These are phyloP conservation scores for Pholis gunnellus DNA, from an alignment of 2,113 vertebrate species.

Conservation along the genomic window DNA sequence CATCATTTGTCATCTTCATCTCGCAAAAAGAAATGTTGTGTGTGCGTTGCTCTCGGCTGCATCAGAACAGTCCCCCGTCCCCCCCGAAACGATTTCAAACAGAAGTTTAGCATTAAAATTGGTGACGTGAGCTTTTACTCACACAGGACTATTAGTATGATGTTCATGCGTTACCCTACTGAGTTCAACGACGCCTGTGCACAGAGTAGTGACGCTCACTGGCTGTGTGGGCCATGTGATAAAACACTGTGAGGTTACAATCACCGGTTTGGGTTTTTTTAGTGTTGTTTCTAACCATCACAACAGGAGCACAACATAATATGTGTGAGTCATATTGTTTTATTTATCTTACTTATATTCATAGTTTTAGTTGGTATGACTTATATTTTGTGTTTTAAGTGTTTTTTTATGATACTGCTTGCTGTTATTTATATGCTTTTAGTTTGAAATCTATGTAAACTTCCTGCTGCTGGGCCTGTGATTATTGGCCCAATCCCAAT, in stretches of 20 bases:
- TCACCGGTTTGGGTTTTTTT: neutral
- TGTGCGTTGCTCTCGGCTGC: constrained; percentile 1
- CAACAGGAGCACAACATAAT: neutral
- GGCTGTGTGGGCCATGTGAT: neutral
- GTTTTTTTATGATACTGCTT: too few species aligned
- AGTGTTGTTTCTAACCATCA: neutral
- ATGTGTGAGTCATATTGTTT: neutral
- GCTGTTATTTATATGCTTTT: neutral
- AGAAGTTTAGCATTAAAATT: constrained; percentile 30
- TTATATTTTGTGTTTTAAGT: neutral
- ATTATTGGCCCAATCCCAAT: neutral
- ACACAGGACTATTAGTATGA: neutral
- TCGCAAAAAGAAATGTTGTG: neutral
- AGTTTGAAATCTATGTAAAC: neutral
- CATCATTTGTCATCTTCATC: constrained; percentile 62
- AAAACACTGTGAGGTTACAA: neutral
- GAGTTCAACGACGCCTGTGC: neutral
- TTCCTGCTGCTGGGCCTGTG: neutral
- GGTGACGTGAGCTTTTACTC: constrained; percentile 6
- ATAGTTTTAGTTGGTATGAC: neutral
- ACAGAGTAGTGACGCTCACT: neutral
- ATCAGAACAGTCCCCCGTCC: constrained; percentile 32
- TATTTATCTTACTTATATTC: neutral
- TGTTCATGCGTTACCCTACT: neutral
- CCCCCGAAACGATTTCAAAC: constrained; percentile 16